Evolutionary conservation across 2,888 invertebrate species (phyloP).

Genomic region (Dryobotodes eremita): DNA sequence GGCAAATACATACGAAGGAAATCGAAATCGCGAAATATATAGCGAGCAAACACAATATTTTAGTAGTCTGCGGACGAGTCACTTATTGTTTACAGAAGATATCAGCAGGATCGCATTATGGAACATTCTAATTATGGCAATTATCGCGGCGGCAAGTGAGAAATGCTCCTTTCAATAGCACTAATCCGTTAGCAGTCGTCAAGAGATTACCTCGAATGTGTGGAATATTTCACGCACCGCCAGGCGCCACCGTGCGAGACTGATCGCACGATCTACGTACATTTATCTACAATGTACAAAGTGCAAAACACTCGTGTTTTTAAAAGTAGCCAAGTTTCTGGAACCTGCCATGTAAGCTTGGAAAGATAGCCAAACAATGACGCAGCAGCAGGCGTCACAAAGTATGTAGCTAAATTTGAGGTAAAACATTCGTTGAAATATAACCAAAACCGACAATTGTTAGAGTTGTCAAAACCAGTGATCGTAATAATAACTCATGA

Average conservation of each 20-base stretch:
- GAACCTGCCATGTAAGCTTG: constrained; percentile 9
- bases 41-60: constrained; percentile 74
- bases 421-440: constrained; percentile 29
- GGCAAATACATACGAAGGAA: constrained; percentile 69
- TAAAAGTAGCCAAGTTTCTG: constrained; percentile 34
- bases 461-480: constrained; percentile 55
- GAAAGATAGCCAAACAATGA: constrained; percentile 28
- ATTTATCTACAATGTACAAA: constrained; percentile 30
- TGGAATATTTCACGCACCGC: constrained; percentile 69
- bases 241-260: constrained; percentile 71
- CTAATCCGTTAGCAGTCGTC: constrained; percentile 58
- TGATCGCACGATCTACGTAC: constrained; percentile 59
- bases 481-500: constrained; percentile 62
- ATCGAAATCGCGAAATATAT: constrained; percentile 73
- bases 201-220: constrained; percentile 64
- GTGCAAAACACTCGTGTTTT: constrained; percentile 28
- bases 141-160: constrained; percentile 69
- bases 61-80: constrained; percentile 60
- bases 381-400: neutral
- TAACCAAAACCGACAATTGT: constrained; percentile 45
- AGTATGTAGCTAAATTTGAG: neutral
- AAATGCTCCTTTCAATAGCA: constrained; percentile 62
- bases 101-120: constrained; percentile 71
- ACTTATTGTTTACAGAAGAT: constrained; percentile 72
- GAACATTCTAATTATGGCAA: constrained; percentile 79